These are phyloP conservation scores for Drosophila mercatorum DNA, from an alignment of 2,888 invertebrate species.

Conservation along the genomic window DNA sequence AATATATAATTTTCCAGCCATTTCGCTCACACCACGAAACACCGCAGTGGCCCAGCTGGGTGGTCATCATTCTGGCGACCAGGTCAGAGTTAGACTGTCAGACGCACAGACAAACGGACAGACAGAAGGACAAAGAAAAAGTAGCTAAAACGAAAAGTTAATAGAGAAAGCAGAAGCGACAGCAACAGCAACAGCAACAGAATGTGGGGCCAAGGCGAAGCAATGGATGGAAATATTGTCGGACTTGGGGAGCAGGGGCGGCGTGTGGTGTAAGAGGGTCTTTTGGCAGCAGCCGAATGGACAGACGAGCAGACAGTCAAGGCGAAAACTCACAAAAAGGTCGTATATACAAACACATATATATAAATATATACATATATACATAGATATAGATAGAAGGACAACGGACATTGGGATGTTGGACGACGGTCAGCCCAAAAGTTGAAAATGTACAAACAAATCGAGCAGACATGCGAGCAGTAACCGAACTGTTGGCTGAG, in stretches of 20 bases:
- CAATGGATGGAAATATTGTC: slow-evolving; percentile 13
- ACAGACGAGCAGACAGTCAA: slow-evolving; percentile 70
- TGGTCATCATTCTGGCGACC: slow-evolving; percentile 75
- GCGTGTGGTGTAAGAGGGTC: slow-evolving; percentile 9
- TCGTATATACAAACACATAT: slow-evolving; percentile 46
- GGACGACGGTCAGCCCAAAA: slow-evolving; percentile 71
- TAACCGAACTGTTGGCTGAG: slow-evolving; percentile 10
- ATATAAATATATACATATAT: neutral
- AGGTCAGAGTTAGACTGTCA: slow-evolving; percentile 67
- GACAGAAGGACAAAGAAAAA: slow-evolving; percentile 71
- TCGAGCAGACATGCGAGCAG: slow-evolving; percentile 74
- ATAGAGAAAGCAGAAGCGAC: slow-evolving; percentile 76
- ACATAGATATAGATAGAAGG: slow-evolving; percentile 38
- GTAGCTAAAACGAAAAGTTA: slow-evolving; percentile 79
- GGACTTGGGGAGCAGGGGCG: neutral
- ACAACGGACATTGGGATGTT: slow-evolving; percentile 48
- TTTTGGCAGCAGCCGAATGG: slow-evolving; percentile 54
- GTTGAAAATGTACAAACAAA: slow-evolving; percentile 76
- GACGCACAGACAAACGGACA: slow-evolving; percentile 28
- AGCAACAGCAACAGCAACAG: slow-evolving; percentile 65
- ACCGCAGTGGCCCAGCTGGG: slow-evolving; percentile 33
- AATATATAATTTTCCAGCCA: slow-evolving; percentile 54
- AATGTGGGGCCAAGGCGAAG: slow-evolving; percentile 76
- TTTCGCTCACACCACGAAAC: slow-evolving; percentile 41
- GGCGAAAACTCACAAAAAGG: slow-evolving; percentile 77